Evolutionary conservation across 2,113 vertebrate species (phyloP).

Genomic region (Mustela lutreola): DNA sequence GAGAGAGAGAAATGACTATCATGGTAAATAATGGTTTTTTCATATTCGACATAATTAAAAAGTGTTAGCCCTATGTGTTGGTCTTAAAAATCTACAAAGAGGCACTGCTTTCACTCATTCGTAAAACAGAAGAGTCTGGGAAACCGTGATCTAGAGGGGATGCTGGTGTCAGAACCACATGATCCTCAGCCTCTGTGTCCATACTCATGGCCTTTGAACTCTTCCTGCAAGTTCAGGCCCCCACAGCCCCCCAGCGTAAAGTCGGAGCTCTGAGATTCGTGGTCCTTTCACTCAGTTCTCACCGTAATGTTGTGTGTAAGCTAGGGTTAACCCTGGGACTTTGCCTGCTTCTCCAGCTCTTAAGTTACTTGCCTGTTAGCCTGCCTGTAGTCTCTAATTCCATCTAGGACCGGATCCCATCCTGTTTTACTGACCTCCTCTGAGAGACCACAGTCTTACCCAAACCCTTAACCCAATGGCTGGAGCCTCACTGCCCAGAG

Average conservation of each 20-base stretch:
- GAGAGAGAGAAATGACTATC: not conserved
- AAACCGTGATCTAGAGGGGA: not conserved
- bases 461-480: not conserved
- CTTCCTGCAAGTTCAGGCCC: not conserved
- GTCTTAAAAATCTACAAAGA: slow-evolving; percentile 30
- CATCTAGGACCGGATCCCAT: not conserved
- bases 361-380: not conserved
- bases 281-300: not conserved
- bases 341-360: not conserved
- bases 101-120: not conserved
- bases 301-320: not conserved
- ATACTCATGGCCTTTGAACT: not conserved
- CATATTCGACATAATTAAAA: not conserved
- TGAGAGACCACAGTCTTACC: not conserved
- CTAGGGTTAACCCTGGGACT: not conserved
- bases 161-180: not conserved
- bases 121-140: not conserved
- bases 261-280: not conserved
- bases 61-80: not conserved
- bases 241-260: not conserved
- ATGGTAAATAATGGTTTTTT: not conserved
- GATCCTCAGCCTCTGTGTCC: not conserved
- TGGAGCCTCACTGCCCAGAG: not conserved
- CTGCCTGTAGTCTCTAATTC: not conserved
- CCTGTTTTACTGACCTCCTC: not conserved